A percentile compares a stretch with the other conserved stretches of the same genome.
Evolutionary conservation across 1,140 invertebrate species (phyloP).

Genomic region (Propsilocerus akamusi): DNA sequence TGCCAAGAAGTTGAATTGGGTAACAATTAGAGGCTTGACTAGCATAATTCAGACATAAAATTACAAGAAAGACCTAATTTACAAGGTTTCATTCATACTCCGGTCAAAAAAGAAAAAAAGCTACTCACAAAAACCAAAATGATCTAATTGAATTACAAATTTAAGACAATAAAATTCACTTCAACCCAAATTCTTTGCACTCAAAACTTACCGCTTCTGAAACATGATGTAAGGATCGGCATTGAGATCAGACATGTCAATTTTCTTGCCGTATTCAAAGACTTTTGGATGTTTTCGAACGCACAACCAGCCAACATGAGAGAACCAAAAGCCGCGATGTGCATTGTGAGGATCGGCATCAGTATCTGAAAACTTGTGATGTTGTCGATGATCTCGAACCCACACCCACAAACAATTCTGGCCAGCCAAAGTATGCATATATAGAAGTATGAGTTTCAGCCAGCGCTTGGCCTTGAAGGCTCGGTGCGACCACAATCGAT

Average conservation of each 20-base stretch:
- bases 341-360: constrained; percentile 46
- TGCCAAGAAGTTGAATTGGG: no score
- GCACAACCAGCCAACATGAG: constrained; percentile 49
- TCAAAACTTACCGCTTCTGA: constrained; percentile 40
- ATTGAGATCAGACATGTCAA: constrained; percentile 56
- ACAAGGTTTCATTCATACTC: not conserved
- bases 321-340: constrained; percentile 44
- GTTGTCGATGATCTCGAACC: constrained; percentile 40
- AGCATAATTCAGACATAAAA: not conserved
- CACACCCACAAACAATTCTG: constrained; percentile 16
- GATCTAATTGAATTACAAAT: no score
- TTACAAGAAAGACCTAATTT: not conserved
- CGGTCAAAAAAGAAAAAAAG: not conserved
- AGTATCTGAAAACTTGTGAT: constrained; percentile 46
- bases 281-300: constrained; percentile 62
- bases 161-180: not conserved
- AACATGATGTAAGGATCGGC: constrained; percentile 52
- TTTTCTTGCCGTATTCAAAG: constrained; percentile 46
- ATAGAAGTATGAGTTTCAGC: constrained; percentile 13
- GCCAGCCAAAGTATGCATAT: constrained; percentile 11
- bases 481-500: constrained; percentile 44
- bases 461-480: constrained; percentile 41
- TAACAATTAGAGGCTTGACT: not conserved
- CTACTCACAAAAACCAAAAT: no score
- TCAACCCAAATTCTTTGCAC: no score